Conservation (phyloP, 2,888 invertebrate species). For the Drosophila tripunctata region DNA sequence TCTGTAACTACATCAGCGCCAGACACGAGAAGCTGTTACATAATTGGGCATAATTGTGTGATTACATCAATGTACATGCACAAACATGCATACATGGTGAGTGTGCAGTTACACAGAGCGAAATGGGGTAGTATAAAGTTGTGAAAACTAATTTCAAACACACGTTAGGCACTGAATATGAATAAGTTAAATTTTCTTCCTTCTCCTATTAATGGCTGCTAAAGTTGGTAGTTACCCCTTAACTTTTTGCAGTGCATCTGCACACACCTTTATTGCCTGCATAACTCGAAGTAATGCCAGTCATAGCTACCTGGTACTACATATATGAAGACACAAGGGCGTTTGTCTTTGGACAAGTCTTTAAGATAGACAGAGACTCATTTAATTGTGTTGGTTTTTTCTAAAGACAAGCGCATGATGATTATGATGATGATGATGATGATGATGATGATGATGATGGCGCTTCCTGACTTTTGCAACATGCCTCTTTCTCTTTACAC, state of each 20-base stretch:
- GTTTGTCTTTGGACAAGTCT: conserved; percentile 16
- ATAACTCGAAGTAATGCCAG: conserved; percentile 46
- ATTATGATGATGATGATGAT: background rate
- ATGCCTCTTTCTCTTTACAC: background rate
- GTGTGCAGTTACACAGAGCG: background rate
- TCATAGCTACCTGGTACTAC: conserved; percentile 22
- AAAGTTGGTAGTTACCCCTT: no score
- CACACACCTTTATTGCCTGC: conserved; percentile 30
- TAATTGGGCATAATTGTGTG: conserved; percentile 75
- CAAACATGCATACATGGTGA: background rate
- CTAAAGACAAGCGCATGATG: conserved; percentile 44
- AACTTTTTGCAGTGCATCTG: background rate
- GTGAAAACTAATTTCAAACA: no score
- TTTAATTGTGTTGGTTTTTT: conserved; percentile 64
- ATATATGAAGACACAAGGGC: conserved; percentile 25
- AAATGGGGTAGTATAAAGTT: background rate
- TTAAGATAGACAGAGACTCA: background rate
- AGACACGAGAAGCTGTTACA: conserved; percentile 55
- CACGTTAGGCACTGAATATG: no score
- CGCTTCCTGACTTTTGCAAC: conserved; percentile 32
- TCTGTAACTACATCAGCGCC: conserved; percentile 22
- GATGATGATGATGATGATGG: background rate
- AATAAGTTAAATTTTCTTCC: no score
- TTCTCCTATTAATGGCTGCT: no score
- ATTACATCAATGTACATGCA: conserved; percentile 58